phyloP scores from a whole-genome alignment of 2,113 vertebrate genomes.

The Passer montanus region DNA sequence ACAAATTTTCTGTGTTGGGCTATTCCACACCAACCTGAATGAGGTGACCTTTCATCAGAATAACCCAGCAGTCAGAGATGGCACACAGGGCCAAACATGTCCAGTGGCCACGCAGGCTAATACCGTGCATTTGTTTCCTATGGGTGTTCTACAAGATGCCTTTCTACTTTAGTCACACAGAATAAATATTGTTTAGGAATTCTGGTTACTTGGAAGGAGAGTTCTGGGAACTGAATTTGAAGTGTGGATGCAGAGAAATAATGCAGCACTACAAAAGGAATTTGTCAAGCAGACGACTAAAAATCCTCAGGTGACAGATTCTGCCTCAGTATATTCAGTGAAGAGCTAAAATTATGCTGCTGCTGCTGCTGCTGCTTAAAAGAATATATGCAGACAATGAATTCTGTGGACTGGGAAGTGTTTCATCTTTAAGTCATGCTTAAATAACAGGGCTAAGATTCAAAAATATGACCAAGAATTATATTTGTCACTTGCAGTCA shows the following conservation, averaged over 20 bases:
- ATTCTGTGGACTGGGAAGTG: not conserved
- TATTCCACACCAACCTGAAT: not conserved
- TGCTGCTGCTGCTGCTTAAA: not conserved
- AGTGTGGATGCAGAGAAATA: slow-evolving; percentile 10
- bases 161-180: slow-evolving; percentile 48
- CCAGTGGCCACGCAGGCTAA: not conserved
- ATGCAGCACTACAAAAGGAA: not conserved
- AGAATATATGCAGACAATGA: not conserved
- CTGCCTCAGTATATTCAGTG: not conserved
- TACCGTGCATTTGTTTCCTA: slow-evolving; percentile 40
- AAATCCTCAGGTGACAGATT: slow-evolving; percentile 16
- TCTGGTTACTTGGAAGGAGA: slow-evolving; percentile 45
- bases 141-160: slow-evolving; percentile 40
- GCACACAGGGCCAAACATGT: not conserved
- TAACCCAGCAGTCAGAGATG: not conserved
- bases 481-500: not conserved
- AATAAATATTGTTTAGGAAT: slow-evolving; percentile 66
- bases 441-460: slow-evolving; percentile 8
- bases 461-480: slow-evolving; percentile 6
- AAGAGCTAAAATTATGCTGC: slow-evolving; percentile 9
- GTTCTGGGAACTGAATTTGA: slow-evolving; percentile 46
- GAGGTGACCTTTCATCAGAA: not conserved
- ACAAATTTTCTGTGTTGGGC: not conserved
- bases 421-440: not conserved
- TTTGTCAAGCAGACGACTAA: not conserved